These are phyloP conservation scores for Molossus alvarezi DNA, from an alignment of 2,797 vertebrate genomes.

Conservation along the genomic window DNA sequence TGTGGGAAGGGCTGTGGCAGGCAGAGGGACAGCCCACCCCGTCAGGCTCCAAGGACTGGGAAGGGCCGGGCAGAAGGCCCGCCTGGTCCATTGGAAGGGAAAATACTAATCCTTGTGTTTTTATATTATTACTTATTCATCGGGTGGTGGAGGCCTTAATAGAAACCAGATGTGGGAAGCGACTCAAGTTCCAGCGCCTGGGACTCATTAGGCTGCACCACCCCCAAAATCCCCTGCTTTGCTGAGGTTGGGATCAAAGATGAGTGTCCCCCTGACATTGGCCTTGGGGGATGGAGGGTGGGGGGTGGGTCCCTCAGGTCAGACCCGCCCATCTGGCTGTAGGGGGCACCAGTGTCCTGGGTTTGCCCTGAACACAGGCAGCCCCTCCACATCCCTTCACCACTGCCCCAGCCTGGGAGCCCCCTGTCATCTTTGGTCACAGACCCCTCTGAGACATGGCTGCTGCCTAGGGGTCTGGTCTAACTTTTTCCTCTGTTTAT, in stretches of 20 bases:
- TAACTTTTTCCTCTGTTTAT: neutral
- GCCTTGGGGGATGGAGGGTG: neutral
- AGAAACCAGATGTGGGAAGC: constrained; percentile 96
- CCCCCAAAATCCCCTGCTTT: constrained; percentile 55
- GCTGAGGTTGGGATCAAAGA: constrained; percentile 66
- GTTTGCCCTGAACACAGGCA: neutral
- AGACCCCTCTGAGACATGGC: neutral
- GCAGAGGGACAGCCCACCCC: neutral
- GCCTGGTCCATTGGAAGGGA: constrained; percentile 84
- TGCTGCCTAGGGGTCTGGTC: neutral
- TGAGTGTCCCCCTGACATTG: neutral
- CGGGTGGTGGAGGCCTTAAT: constrained; percentile 92
- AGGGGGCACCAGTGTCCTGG: neutral
- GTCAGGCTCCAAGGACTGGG: neutral
- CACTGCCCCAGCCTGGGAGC: neutral
- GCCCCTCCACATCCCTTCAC: neutral
- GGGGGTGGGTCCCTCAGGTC: neutral
- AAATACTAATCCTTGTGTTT: constrained; percentile 93
- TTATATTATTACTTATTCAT: constrained; percentile 94
- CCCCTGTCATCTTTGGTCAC: rapidly evolving
- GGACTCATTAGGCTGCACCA: constrained; percentile 92
- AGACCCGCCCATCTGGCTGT: neutral
- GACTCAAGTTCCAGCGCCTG: constrained; percentile 94
- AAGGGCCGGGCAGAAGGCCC: constrained; percentile 49
- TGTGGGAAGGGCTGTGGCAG: neutral